Base-by-base conservation (phyloP, 2,888 invertebrate genomes). In the Sturmia bella region DNA sequence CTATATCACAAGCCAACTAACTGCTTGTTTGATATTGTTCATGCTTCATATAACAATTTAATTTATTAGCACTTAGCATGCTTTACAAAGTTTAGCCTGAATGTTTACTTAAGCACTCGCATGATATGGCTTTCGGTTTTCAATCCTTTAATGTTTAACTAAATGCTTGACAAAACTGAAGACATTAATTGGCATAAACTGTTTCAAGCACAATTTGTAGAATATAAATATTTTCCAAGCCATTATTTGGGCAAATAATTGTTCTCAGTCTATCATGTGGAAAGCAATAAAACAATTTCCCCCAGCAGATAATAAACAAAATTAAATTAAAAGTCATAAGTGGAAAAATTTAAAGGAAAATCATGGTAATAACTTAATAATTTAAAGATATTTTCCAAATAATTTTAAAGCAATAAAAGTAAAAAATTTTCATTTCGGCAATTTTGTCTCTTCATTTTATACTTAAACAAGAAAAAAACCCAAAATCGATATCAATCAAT, bases 151-250 rank as follows among this genome's bases (percentile, higher is more conserved):
- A 19, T 32, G 43, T 61, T 45, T 11, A 11, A 24, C 43, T 24
- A 19, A 37, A 48, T 63, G 48, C 48, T 52, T 68, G 54, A 41
- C 52, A 27, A 41, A 24, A 52, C 41, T 41, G 27, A 56, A 56
- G 43, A 68, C 68, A 72, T 61, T 52, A 52, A 19, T 61, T 52
- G 19, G 27, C 41, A 72, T 19, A 27, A 72, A 39, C 41, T 72
- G 54, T 27, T 41, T 19, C 24, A 50, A 52, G 17, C 41, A 17
- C 27, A n/a, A 13, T 41, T 24, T 70, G 37, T 13, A 32, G 17
- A 39, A 48, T 45, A 21, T 7, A 37, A 24, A 48, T n/a, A 45
- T 19, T 57, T n/a, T 57, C 32, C 32, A 5, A 45, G 21, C n/a
- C 50, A 41, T 61, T 17, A 61, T 39, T 52, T 72, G 5, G 17